Base-by-base conservation (phyloP, 2,113 vertebrate genomes). In the Brevimyrus niger region DNA sequence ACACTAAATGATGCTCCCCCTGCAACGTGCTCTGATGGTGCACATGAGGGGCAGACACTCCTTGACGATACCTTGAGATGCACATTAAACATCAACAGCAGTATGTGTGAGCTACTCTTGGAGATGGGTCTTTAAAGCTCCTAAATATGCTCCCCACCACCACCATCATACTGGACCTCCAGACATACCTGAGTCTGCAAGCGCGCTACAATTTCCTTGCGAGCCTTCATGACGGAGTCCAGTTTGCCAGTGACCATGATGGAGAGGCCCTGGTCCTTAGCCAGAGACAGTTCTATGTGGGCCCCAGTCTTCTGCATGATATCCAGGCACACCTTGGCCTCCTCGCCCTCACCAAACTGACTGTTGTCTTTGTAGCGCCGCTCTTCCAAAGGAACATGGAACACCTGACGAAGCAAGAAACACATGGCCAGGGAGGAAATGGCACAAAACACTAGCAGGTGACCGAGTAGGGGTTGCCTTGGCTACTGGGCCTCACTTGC, bases 281-380 rank as follows among this genome's bases (percentile, higher is more conserved):
- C 94, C 90, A 97, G 94, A 8, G 96, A 97, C 13, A 97, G 94
- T 93, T 97, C 95, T 4, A 97, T 95, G 90, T 97, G 96, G 55
- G 95, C 96, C 46, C 96, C 96, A 0, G 96, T 97, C 88, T 94
- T 93, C 91, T 97, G 95, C 94, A 96, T 96, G 93, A 97, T 96
- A 89, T 96, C 95, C 93, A 96, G 90, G 80, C 95, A 97, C 84
- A 96, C 96, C 89, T 97, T 97, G 89, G 94, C 94, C 93, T 97
- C 95, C 91, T 96, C 96, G 0, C 95, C 95, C 93, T 97, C 96
- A 61, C 95, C 95, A 42, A 97, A 96, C 92, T 96, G 96, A 93
- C 95, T 96, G 93, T 96, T 96, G 94, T 97, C 96, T 92, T 96
- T 96, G 94, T 96, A 97, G 87, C 95, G 95, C 17, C 96, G 95